Percentiles rank a stretch among this genome's conserved stretches.
These are phyloP conservation scores for Bruchidius siliquastri DNA, from an alignment of 2,888 invertebrate genomes.

Conservation along the genomic window DNA sequence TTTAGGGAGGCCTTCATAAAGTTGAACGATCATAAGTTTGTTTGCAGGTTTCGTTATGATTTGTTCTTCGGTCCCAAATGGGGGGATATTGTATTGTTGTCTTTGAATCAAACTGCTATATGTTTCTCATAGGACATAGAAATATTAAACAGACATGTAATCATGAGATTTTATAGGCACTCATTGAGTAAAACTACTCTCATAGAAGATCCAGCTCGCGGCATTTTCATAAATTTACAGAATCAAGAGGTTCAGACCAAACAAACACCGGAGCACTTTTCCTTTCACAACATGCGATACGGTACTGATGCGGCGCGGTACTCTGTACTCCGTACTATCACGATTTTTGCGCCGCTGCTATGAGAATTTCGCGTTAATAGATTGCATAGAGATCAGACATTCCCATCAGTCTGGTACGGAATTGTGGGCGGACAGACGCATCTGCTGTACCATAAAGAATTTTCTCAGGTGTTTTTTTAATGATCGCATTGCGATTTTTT, in stretches of 20 bases:
- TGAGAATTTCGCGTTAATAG: background rate
- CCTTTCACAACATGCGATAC: background rate
- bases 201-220: no score
- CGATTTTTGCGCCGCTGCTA: background rate
- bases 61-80: no score
- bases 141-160: no score
- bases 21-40: no score
- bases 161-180: no score
- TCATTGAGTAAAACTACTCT: no score
- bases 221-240: no score
- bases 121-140: no score
- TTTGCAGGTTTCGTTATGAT: no score
- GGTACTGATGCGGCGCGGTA: background rate
- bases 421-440: background rate
- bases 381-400: background rate
- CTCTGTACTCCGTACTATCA: background rate
- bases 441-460: background rate
- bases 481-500: background rate
- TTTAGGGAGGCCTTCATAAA: no score
- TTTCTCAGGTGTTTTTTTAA: background rate
- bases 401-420: background rate
- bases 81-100: no score
- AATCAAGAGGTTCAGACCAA: background rate
- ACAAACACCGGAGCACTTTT: background rate
- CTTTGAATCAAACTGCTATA: no score